phyloP scores from a whole-genome alignment of 1,140 invertebrate genomes.

The Lordiphosa collinella region DNA sequence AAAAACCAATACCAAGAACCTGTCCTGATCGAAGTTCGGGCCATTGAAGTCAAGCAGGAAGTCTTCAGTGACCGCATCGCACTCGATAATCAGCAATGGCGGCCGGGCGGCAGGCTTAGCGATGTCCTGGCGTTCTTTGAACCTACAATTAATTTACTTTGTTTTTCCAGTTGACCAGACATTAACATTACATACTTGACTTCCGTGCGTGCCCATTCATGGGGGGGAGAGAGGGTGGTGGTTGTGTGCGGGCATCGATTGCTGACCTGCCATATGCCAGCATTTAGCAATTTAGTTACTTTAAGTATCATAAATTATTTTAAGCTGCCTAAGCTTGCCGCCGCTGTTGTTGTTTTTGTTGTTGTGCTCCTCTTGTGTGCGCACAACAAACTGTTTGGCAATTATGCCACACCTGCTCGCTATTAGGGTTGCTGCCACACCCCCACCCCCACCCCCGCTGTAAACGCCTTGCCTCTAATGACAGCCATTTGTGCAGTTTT shows the following conservation, averaged over 20 bases:
- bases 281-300: slow-evolving; percentile 74
- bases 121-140: slow-evolving; percentile 47
- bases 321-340: slow-evolving; percentile 60
- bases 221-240: no score
- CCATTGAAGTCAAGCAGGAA: slow-evolving; percentile 57
- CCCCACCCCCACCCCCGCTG: slow-evolving; percentile 10
- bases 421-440: slow-evolving; percentile 33
- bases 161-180: slow-evolving; percentile 77
- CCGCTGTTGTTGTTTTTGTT: slow-evolving; percentile 33
- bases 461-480: slow-evolving; percentile 53
- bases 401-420: slow-evolving; percentile 66
- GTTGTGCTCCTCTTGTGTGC: slow-evolving; percentile 14
- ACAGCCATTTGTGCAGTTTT: slow-evolving; percentile 74
- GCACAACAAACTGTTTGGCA: slow-evolving; percentile 61
- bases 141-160: slow-evolving; percentile 78
- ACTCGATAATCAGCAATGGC: slow-evolving; percentile 70
- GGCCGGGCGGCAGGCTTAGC: slow-evolving; percentile 13
- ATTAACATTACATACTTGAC: slow-evolving; percentile 78
- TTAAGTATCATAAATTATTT: slow-evolving; percentile 77
- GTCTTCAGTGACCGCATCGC: slow-evolving; percentile 75
- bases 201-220: slow-evolving; percentile 60
- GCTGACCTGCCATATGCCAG: slow-evolving; percentile 72
- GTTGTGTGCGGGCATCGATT: slow-evolving; percentile 42
- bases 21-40: neutral
- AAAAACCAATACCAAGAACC: slow-evolving; percentile 58